Evolutionary conservation across 1,140 invertebrate genomes (phyloP).

Genomic region (Achroia grisella): DNA sequence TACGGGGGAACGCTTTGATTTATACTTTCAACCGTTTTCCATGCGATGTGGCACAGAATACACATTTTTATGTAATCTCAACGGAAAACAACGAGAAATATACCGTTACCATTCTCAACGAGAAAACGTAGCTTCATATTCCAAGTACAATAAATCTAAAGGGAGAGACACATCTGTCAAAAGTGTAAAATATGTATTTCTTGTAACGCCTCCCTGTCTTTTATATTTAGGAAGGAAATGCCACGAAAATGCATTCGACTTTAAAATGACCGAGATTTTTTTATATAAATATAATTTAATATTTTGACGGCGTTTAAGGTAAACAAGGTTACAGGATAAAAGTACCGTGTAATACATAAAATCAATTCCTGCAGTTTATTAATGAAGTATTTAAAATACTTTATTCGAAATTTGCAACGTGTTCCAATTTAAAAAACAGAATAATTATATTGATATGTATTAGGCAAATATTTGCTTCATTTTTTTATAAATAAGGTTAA

Average conservation of each 20-base stretch:
- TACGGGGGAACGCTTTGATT: constrained; percentile 29
- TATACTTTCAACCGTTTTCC: constrained; percentile 27
- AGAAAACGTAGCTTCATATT: constrained; percentile 59
- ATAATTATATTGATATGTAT: too few relatives aligned
- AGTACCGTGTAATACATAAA: too few relatives aligned
- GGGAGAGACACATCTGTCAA: constrained; percentile 64
- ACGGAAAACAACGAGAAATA: constrained; percentile 54
- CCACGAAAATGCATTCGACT: constrained; percentile 29
- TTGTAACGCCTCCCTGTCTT: constrained; percentile 39
- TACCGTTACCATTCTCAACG: constrained; percentile 25
- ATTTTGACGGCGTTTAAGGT: too few relatives aligned
- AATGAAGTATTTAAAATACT: too few relatives aligned
- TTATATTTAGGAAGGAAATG: constrained; percentile 39
- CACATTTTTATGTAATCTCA: constrained; percentile 32
- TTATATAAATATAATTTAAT: too few relatives aligned
- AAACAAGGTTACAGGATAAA: too few relatives aligned
- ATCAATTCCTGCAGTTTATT: too few relatives aligned
- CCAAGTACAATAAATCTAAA: constrained; percentile 56
- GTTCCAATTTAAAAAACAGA: too few relatives aligned
- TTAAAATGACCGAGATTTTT: neutral
- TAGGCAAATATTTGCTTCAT: too few relatives aligned
- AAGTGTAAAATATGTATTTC: constrained; percentile 70
- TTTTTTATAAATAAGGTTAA: too few relatives aligned
- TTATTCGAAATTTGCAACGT: too few relatives aligned
- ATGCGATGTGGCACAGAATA: constrained; percentile 19